A percentile compares a stretch with the other conserved stretches of the same genome.
Conservation (phyloP, 1,140 invertebrate genomes). For the Reticulitermes speratus region DNA sequence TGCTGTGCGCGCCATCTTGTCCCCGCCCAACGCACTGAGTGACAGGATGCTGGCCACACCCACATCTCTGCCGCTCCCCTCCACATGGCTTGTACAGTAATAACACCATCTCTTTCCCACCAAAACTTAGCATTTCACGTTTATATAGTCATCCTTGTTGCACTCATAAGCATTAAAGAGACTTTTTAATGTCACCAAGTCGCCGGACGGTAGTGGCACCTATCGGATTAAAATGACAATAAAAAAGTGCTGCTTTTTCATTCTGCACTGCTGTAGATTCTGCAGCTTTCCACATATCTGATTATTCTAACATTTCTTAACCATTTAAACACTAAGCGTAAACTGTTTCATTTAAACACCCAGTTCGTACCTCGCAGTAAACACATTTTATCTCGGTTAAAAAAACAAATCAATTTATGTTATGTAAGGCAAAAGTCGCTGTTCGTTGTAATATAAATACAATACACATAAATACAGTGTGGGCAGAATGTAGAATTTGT, state of each 20-base stretch:
- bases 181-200: conserved; percentile 21
- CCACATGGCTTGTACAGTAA: not conserved
- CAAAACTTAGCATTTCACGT: not conserved
- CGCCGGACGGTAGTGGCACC: conserved; percentile 19
- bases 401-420: too few species aligned
- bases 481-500: too few species aligned
- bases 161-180: conserved; percentile 11
- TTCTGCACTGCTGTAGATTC: not conserved
- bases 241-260: not conserved
- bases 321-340: too few species aligned
- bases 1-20: conserved; percentile 28
- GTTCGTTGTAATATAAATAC: too few species aligned
- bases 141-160: not conserved
- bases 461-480: too few species aligned
- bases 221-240: conserved; percentile 12
- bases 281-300: too few species aligned
- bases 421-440: too few species aligned
- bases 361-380: too few species aligned
- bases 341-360: too few species aligned
- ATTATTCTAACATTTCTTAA: too few species aligned
- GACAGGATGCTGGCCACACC: conserved; percentile 19
- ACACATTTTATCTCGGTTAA: too few species aligned
- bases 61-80: not conserved
- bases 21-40: conserved; percentile 21
- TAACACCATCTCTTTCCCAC: not conserved